These are phyloP conservation scores for Xenus cinereus DNA, from an alignment of 2,113 vertebrate genomes.

Conservation along the genomic window DNA sequence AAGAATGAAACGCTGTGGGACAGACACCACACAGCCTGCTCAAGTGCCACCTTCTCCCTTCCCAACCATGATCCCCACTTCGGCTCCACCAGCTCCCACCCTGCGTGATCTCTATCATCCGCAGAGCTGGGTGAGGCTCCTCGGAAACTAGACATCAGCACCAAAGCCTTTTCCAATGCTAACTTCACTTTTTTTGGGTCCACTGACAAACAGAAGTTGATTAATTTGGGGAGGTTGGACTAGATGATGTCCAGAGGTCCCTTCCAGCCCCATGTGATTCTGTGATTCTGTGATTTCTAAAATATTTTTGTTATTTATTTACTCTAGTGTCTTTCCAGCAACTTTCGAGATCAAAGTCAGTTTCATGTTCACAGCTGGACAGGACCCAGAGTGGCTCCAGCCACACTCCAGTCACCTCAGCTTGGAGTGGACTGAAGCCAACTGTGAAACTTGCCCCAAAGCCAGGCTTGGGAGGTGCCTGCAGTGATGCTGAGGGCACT, in stretches of 20 bases:
- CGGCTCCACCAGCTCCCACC: not conserved
- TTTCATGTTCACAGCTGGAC: not conserved
- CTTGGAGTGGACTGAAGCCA: rapidly evolving
- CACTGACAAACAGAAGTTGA: not conserved
- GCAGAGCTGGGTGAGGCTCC: not conserved
- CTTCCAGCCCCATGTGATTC: no score
- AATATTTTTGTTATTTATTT: not conserved
- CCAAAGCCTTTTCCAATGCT: not conserved
- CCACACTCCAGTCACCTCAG: not conserved
- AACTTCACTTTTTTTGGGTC: not conserved
- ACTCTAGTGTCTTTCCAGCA: not conserved
- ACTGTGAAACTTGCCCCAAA: not conserved
- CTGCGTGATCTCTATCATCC: not conserved
- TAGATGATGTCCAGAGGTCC: no score
- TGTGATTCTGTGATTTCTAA: not conserved
- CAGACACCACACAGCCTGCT: not conserved
- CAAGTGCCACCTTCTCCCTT: not conserved
- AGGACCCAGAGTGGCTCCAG: not conserved
- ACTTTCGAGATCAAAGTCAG: not conserved
- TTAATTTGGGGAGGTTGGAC: not conserved
- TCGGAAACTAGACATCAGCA: not conserved
- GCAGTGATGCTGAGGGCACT: not conserved
- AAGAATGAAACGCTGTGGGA: not conserved
- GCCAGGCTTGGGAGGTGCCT: not conserved
- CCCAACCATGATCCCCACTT: not conserved